phyloP scores from a whole-genome alignment of 1,140 invertebrate species.

The Papilio polytes region DNA sequence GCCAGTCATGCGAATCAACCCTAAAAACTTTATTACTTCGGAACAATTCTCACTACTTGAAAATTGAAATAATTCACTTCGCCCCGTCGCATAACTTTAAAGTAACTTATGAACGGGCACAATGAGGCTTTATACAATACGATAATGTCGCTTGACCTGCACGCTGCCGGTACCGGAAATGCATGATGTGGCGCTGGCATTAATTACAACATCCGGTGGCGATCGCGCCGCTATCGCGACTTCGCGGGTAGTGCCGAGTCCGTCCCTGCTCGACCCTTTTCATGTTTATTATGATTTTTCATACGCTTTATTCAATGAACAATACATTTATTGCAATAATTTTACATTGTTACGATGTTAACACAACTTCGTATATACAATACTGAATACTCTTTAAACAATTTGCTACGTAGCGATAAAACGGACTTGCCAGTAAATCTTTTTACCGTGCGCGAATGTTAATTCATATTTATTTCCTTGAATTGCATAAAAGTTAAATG shows the following conservation, averaged over 20 bases:
- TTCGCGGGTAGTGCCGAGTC: conserved; percentile 35
- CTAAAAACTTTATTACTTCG: conserved; percentile 70
- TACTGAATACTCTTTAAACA: not conserved
- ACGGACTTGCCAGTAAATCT: not conserved
- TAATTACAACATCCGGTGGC: conserved; percentile 65
- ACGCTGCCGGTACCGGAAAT: conserved; percentile 59
- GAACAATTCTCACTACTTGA: conserved; percentile 69
- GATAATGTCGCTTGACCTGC: conserved; percentile 56
- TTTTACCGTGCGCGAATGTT: conserved; percentile 15
- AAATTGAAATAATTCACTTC: conserved; percentile 75
- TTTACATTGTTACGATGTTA: not conserved
- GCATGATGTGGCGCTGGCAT: conserved; percentile 61
- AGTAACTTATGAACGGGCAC: conserved; percentile 64
- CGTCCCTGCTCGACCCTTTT: conserved; percentile 41
- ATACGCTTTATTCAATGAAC: conserved; percentile 16
- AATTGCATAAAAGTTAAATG: not conserved
- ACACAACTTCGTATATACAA: not conserved
- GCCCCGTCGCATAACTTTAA: conserved; percentile 66
- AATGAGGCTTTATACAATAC: conserved; percentile 54
- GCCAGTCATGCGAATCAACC: conserved; percentile 65
- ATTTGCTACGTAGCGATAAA: conserved; percentile 20
- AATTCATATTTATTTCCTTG: conserved; percentile 20
- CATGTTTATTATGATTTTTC: conserved; percentile 37
- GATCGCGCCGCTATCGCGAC: conserved; percentile 49
- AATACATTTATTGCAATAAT: conserved; percentile 13